Base-by-base conservation (phyloP, 2,888 invertebrate genomes). In the Diloba caeruleocephala region DNA sequence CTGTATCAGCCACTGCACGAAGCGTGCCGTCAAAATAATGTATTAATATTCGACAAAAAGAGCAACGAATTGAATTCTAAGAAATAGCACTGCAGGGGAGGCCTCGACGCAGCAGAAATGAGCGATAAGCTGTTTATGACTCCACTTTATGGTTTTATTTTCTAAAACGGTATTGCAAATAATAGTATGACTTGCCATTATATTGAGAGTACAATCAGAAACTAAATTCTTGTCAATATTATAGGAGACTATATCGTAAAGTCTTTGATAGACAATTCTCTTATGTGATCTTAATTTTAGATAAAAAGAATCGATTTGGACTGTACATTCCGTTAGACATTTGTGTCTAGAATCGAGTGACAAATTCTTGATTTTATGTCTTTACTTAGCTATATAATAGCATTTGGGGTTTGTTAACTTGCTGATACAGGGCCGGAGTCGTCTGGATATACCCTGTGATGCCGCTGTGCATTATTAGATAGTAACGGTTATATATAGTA, bases 281-380 rank as follows among this genome's bases (percentile, higher is more conserved):
- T 36, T 14, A 21, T 44, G 43, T n/a, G 66, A 64, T 61, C 28
- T 37, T 48, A 39, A 56, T 51, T 52, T 42, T 10, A 51, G 51
- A 51, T 66, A 45, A 37, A 44, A 42, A 10, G 14, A 15, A 51
- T 33, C 5, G 14, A n/a, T 60, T 48, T 21, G 12, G 12, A 49
- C 31, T 25, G 44, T 21, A 7, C 5, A 50, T 37, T 52, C 56
- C 37, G 56, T 37, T 37, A 32, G 49, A 23, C n/a, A 31, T 14
- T 38, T 41, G 36, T 32, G 13, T 39, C 17, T 23, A 14, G 37
- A 44, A 31, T 17, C 12, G 28, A 26, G 23, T 26, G 38, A 29
- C 14, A 38, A 49, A 48, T 29, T 10, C 44, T 32, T 4, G 10
- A 31, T 23, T 43, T 63, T 63, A 58, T 52, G 33, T 19, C 2